Evolutionary conservation across 2,113 vertebrate species (phyloP), one percentile per base, ranked within the genome.

Genomic region (Corapipo altera): DNA sequence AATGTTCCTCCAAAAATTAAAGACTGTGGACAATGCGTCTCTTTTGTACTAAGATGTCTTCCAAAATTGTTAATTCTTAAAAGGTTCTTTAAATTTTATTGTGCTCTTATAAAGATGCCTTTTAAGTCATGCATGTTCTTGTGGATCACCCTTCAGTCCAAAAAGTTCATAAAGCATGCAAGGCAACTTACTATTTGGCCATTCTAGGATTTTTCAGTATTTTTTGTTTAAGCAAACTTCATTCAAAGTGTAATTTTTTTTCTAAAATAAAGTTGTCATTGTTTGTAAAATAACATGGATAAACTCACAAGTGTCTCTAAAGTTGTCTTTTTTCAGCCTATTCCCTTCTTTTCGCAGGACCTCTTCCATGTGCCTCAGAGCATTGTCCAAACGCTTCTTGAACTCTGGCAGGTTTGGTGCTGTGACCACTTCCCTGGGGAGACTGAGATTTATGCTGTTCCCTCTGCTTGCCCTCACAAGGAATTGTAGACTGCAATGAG

Each of bases 151-250:
- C 67, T 89, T 95, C 66, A 96, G 55, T 74, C n/a, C 83, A 91
- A 93, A 93, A 67, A 86, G 52, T 85, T 78, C 97, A 96, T 83
- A 89, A 95, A 96, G 46, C 64, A 95, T 78, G 44, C 58, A 75
- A 79, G 87, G 12, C 41, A 91, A 52, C 43, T 85, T 71, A 64
- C 30, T 89, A 3, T 96, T 86, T 91, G 43, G 20, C 57, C 69
- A 66, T 95, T 95, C 61, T 84, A 90, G 62, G 54, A 78, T 30
- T 69, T 51, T 92, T 96, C 72, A 93, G 85, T 87, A 85, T 55
- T 96, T 97, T 97, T 97, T 96, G 58, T 72, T 96, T 96, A 84
- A 92, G n/a, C 28, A 91, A 49, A 91, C 57, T 86, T 87, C 76
- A 95, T 83, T 70, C 49, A 80, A 79, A 62, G 13, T 86, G 30